These are phyloP conservation scores for Tetragnatha montana DNA, from an alignment of 2,888 invertebrate species.

Conservation along the genomic window DNA sequence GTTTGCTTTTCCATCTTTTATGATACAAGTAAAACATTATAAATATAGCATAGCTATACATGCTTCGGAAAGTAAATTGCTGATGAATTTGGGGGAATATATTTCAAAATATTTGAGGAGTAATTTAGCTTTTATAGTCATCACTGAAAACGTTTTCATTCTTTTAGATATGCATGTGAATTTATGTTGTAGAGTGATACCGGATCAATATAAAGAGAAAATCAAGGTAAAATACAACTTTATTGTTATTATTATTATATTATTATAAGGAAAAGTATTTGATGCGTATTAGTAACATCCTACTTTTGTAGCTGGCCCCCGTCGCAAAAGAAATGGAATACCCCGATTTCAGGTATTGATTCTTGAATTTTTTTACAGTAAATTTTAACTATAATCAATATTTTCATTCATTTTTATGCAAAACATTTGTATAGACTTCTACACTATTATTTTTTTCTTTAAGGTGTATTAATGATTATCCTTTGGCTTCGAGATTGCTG, in stretches of 20 bases:
- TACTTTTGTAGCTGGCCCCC: neutral
- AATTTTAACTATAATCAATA: neutral
- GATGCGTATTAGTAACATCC: neutral
- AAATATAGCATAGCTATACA: neutral
- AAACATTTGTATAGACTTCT: neutral
- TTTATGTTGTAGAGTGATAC: conserved; percentile 37
- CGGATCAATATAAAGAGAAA: conserved; percentile 47
- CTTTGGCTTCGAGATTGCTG: neutral
- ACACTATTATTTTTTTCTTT: neutral
- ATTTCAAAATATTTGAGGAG: neutral
- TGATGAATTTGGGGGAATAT: too few relatives aligned
- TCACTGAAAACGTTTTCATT: neutral
- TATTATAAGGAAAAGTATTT: neutral
- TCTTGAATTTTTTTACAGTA: neutral
- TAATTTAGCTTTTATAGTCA: neutral
- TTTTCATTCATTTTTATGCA: neutral
- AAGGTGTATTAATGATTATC: neutral
- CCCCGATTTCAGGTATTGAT: neutral
- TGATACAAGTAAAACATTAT: neutral
- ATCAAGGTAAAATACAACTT: conserved; percentile 16
- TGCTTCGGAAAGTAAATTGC: neutral
- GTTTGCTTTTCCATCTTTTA: neutral
- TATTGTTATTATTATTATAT: neutral
- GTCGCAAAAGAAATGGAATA: neutral
- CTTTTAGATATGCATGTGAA: conserved; percentile 45